Percentiles rank a stretch among this genome's conserved stretches.
Conservation (phyloP, 2,113 vertebrate genomes). For the Cairina moschata region DNA sequence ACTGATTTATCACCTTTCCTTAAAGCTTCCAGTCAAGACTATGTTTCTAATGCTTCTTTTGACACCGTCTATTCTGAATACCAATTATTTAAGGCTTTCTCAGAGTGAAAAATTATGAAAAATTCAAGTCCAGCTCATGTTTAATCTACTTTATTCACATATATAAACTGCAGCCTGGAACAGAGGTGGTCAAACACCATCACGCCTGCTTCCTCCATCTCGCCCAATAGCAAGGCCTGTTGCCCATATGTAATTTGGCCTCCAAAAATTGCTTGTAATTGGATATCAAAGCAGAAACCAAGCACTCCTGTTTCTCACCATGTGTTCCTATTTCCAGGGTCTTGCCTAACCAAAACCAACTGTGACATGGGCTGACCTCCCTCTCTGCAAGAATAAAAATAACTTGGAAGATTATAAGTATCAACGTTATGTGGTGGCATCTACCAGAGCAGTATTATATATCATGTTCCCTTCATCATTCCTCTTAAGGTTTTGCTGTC, state of each 20-base stretch:
- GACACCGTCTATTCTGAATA: not conserved
- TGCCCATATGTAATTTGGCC: not conserved
- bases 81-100: not conserved
- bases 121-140: not conserved
- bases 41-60: not conserved
- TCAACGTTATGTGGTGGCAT: not conserved
- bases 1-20: not conserved
- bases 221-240: not conserved
- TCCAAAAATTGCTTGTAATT: conserved; percentile 6
- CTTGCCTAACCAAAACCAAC: conserved; percentile 9
- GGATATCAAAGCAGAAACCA: not conserved
- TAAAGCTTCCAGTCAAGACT: not conserved
- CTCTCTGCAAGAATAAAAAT: conserved; percentile 11
- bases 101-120: not conserved
- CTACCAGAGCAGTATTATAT: not conserved
- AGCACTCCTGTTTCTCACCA: not conserved
- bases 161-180: not conserved
- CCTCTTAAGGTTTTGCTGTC: not conserved
- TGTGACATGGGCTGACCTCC: not conserved
- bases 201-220: not conserved
- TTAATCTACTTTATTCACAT: conserved; percentile 12
- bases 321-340: not conserved
- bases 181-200: not conserved
- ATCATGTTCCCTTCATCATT: not conserved
- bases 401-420: not conserved